Base-by-base conservation (phyloP, 1,140 invertebrate species). In the Lasioglossum baleicum region DNA sequence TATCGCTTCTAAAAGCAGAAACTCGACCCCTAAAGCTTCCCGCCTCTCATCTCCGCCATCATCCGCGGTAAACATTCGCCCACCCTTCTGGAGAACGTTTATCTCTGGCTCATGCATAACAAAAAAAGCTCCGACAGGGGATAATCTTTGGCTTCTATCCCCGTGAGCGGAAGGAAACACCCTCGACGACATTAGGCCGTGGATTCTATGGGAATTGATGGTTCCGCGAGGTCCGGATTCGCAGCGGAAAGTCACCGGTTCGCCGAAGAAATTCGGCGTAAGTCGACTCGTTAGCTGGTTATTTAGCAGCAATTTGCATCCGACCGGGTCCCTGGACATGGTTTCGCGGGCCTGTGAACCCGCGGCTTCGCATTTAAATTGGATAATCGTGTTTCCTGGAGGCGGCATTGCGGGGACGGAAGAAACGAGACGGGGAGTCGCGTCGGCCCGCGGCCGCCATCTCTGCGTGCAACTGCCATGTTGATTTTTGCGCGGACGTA, bases 211-310 rank as follows among this genome's bases (percentile, higher is more conserved):
- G 74, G 86, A 86, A 87, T 87, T 71, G 56, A 48, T 78, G 35
- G 65, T 31, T 35, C 66, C 26, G 13, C 66, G 22, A 40, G 64
- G 64, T 48, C 66, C 58, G 48, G 17, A 10, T 35, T 35, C n/a
- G 35, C 51, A 65, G 31, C 67, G 44, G 60, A 76, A 65, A 10
- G 15, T 74, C 72, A 20, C 79, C 69, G 65, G 56, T 48, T 51
- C 61, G 53, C 26, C 64, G 81, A 86, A 85, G 84, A 84, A 86
- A 83, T 73, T 8, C 56, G 20, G 5, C 71, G 77, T 87, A 90
- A 89, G 90, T 90, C 88, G 82, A 86, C 87, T 90, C 90, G 90
- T 91, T 91, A 91, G 90, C 87, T 83, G 82, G 88, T 90, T 91
- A 91, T 91, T 91, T 90, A 88, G 82, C 60, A 64, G 83, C 84